Conservation (phyloP, 2,797 vertebrate species). For the Thaleichthys pacificus region DNA sequence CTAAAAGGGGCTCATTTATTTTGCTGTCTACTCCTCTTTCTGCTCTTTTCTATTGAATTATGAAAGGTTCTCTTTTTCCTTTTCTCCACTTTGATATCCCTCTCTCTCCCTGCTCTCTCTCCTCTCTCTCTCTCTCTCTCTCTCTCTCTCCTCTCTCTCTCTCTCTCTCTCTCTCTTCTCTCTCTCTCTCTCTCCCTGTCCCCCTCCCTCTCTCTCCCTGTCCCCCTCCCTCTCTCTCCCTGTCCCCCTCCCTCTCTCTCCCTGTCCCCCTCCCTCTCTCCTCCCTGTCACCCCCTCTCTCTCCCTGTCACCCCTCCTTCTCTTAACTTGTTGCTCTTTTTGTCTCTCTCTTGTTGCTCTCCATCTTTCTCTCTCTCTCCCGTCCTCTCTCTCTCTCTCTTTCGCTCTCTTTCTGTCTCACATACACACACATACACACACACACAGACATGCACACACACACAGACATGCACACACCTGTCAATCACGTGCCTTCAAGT, state of each 20-base stretch:
- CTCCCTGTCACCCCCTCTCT: neutral
- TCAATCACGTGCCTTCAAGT: neutral
- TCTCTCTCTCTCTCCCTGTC: neutral
- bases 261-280: constrained; percentile 28
- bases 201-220: neutral
- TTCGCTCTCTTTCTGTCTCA: constrained; percentile 28
- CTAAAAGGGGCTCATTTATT: too few species aligned
- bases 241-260: constrained; percentile 11
- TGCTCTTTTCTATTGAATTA: too few species aligned
- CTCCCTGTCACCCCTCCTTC: neutral
- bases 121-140: neutral
- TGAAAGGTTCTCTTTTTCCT: neutral
- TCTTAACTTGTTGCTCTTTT: neutral
- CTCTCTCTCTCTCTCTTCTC: constrained; percentile 21
- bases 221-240: neutral
- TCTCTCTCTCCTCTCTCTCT: constrained; percentile 13
- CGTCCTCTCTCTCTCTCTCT: constrained; percentile 13
- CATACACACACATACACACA: constrained; percentile 4
- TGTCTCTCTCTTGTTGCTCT: neutral
- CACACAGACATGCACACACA: neutral
- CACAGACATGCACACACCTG: neutral
- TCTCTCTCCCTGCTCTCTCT: neutral
- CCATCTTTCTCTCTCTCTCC: constrained; percentile 15
- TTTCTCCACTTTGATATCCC: neutral
- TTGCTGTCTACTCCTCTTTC: too few species aligned